Base-by-base conservation (phyloP, 1,140 invertebrate species). In the Eueides isabella region DNA sequence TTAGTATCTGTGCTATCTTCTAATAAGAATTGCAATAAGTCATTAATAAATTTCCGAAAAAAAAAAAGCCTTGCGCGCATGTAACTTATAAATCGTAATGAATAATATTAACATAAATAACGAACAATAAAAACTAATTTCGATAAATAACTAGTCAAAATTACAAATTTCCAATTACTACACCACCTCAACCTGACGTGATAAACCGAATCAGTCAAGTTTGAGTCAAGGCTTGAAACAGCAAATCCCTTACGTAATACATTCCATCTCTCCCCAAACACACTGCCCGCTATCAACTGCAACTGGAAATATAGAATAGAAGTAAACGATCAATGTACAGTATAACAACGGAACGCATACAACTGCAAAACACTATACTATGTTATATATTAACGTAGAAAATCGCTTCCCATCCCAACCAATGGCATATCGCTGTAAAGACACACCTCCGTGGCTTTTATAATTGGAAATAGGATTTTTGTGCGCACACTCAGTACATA, bases 401-500 rank as follows among this genome's bases (percentile, higher is more conserved):
- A 55, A 55, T 26, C 19, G 23, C 1, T 55, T 55, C 2, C 12
- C 19, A 11, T 55, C 2, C 12, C 19, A 11, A 70, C 90, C 90
- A 92, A 92, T 92, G 55, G 76, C 78, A 44, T 55, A 64, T 48
- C 76, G 69, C 67, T 66, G 14, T 75, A 55, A 64, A 79, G 90
- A 92, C 90, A 92, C 90, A 92, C 90, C 90, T 90, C 85, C 89
- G 76, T 80, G 80, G 78, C 80, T 78, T 88, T 90, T 90, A 86
- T 87, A 92, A 91, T 87, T 90, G 86, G 89, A 90, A 84, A 71
- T 90, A 86, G 89, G 90, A 83, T 86, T 88, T 87, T 87, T 82
- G 30, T 64, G 89, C 89, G 88, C 89, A 85, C 31, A 28, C 69
- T 76, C 83, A 78, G 74, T 78, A 79, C 74, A 76, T 89, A 92